Conservation (phyloP, 2,113 vertebrate genomes). For the Rattus norvegicus region DNA sequence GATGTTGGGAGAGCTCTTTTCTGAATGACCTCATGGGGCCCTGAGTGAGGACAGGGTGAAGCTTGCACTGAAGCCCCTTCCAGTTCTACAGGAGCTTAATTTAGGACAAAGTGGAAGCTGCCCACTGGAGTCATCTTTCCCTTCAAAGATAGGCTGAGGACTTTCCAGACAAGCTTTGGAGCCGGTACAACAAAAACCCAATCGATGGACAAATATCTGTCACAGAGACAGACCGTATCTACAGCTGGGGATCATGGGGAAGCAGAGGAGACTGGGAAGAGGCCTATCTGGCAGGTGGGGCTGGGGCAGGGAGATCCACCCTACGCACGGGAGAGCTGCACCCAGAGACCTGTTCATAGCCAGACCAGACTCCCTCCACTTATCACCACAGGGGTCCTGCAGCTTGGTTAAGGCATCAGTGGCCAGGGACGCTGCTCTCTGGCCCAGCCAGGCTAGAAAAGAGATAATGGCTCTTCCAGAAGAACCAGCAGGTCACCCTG, state of each 20-base stretch:
- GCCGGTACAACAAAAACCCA: background rate
- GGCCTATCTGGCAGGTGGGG: background rate
- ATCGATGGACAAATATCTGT: conserved; percentile 16
- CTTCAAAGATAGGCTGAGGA: background rate
- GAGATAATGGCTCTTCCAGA: conserved; percentile 74
- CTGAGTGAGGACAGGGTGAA: background rate
- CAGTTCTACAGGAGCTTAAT: background rate
- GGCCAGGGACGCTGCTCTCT: conserved; percentile 60
- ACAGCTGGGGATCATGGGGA: background rate
- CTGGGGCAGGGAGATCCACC: too few species aligned
- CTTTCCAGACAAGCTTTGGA: conserved; percentile 28
- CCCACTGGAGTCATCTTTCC: background rate
- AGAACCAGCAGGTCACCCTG: conserved; percentile 86
- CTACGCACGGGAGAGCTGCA: background rate
- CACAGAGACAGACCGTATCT: background rate
- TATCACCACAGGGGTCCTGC: background rate
- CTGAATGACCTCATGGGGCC: background rate
- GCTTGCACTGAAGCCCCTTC: background rate
- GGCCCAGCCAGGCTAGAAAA: conserved; percentile 4
- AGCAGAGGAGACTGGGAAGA: background rate
- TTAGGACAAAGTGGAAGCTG: background rate
- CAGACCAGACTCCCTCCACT: background rate
- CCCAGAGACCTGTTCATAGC: background rate
- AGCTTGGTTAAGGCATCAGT: background rate
- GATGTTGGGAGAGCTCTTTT: background rate